Conservation (phyloP, 2,888 invertebrate genomes). For the Acleris sparsana region DNA sequence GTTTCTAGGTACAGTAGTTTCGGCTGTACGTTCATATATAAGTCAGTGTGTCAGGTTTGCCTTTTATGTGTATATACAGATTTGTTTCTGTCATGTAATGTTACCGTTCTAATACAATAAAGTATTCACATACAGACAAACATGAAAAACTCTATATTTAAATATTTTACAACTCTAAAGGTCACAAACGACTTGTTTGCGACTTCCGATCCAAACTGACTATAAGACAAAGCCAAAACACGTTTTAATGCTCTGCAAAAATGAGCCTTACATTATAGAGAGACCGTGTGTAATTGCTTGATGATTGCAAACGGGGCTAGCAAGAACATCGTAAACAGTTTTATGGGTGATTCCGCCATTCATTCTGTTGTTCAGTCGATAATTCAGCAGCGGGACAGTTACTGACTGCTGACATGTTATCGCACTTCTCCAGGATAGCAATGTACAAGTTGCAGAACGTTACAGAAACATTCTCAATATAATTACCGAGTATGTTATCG, state of each 20-base stretch:
- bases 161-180: slow-evolving; percentile 4
- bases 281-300: slow-evolving; percentile 7
- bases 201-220: neutral
- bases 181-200: slow-evolving; percentile 11
- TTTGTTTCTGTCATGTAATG: no score
- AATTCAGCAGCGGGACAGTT: slow-evolving; percentile 5
- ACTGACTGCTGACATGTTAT: slow-evolving; percentile 3
- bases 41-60: no score
- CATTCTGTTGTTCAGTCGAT: slow-evolving; percentile 12
- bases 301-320: slow-evolving; percentile 1
- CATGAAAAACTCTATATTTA: slow-evolving; percentile 10
- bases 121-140: neutral
- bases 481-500: no score
- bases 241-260: neutral
- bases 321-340: slow-evolving; percentile 7
- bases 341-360: slow-evolving; percentile 12
- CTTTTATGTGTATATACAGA: no score
- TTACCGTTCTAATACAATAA: no score
- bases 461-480: no score
- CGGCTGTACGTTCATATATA: no score
- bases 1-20: no score
- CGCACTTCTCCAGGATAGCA: neutral
- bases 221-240: slow-evolving; percentile 11
- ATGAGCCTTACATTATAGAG: neutral
- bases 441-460: no score